These are phyloP conservation scores for Rhagophthalmus giganteus DNA, from an alignment of 2,888 invertebrate species.

Conservation along the genomic window DNA sequence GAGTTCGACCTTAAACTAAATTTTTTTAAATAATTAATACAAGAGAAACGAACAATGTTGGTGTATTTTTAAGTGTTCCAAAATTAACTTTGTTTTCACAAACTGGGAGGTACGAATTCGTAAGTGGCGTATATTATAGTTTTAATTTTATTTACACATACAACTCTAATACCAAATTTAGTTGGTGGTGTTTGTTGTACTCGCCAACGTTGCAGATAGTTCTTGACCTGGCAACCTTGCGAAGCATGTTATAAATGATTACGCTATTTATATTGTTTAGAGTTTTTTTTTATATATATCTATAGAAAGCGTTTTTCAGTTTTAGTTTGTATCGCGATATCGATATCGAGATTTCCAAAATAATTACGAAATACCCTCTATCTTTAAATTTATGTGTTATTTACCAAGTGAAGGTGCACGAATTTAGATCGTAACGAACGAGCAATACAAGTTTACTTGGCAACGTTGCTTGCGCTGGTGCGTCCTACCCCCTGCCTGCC, in stretches of 20 bases:
- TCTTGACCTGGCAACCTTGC: slow-evolving; percentile 56
- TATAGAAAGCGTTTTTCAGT: slow-evolving; percentile 35
- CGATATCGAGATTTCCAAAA: slow-evolving; percentile 7
- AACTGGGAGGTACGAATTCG: slow-evolving; percentile 46
- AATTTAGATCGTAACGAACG: slow-evolving; percentile 26
- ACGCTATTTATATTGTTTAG: slow-evolving; percentile 36
- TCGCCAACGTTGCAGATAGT: slow-evolving; percentile 55
- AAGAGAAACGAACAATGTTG: neutral
- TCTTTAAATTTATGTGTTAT: slow-evolving; percentile 25
- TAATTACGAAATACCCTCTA: slow-evolving; percentile 20
- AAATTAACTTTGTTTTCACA: slow-evolving; percentile 49
- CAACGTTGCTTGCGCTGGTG: slow-evolving; percentile 58
- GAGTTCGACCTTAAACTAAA: neutral
- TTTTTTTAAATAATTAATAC: slow-evolving; percentile 15
- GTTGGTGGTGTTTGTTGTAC: slow-evolving; percentile 54
- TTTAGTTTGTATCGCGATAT: neutral
- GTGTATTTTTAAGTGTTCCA: slow-evolving; percentile 39
- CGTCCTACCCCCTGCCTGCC: slow-evolving; percentile 61
- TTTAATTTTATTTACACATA: slow-evolving; percentile 31
- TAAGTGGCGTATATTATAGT: slow-evolving; percentile 7
- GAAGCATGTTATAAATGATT: slow-evolving; percentile 53
- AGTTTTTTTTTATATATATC: slow-evolving; percentile 23
- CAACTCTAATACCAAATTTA: slow-evolving; percentile 49
- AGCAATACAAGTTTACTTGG: slow-evolving; percentile 57
- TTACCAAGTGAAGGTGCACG: slow-evolving; percentile 26